These are phyloP conservation scores for Aepyceros melampus DNA, from an alignment of 2,113 vertebrate species.

Conservation along the genomic window DNA sequence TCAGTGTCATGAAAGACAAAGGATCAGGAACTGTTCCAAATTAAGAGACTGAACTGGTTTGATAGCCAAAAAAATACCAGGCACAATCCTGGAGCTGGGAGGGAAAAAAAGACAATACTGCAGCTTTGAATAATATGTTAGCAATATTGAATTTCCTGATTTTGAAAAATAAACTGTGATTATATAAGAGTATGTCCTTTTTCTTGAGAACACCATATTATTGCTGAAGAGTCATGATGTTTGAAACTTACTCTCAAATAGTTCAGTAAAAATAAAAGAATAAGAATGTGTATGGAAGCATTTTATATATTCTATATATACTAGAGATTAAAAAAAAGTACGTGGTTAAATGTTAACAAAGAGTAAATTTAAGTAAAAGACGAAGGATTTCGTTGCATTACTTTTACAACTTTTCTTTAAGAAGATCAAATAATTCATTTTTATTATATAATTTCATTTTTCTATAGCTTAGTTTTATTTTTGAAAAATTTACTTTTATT, in stretches of 20 bases:
- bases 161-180: neutral
- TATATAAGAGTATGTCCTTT: neutral
- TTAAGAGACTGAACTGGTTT: neutral
- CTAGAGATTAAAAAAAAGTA: neutral
- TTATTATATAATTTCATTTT: constrained; percentile 11
- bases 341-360: neutral
- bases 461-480: constrained; percentile 3
- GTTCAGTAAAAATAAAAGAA: constrained; percentile 30
- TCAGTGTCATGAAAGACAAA: neutral
- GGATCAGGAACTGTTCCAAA: neutral
- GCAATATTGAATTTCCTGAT: neutral
- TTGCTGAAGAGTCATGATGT: neutral
- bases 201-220: neutral
- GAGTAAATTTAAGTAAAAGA: neutral
- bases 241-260: neutral
- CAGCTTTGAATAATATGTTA: neutral
- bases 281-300: neutral
- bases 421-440: neutral
- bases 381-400: neutral
- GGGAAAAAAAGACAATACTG: neutral
- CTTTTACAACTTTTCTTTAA: neutral
- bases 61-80: neutral
- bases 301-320: neutral
- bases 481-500: neutral
- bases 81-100: neutral